phyloP scores from a whole-genome alignment of 2,888 invertebrate genomes.

The Caenorhabditis angaria region DNA sequence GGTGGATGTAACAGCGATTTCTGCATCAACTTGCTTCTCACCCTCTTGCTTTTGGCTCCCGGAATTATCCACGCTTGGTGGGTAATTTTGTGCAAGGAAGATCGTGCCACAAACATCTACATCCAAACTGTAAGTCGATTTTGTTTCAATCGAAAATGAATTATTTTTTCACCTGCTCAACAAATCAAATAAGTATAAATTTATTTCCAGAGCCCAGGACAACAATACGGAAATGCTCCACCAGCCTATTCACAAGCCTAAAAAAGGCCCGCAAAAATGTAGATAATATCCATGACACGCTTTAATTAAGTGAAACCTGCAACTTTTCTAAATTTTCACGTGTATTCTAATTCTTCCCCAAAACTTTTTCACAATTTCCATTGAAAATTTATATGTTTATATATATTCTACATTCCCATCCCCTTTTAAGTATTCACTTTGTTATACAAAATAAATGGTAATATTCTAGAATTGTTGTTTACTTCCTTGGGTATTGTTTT shows the following conservation, averaged over 20 bases:
- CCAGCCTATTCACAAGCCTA: conserved; percentile 22
- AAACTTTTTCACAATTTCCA: neutral
- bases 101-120: conserved; percentile 31
- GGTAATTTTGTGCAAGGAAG: conserved; percentile 37
- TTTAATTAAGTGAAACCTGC: conserved; percentile 1
- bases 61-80: conserved; percentile 47
- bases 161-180: neutral
- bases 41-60: conserved; percentile 24
- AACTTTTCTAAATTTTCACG: neutral
- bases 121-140: conserved; percentile 38
- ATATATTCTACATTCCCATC: conserved; percentile 14
- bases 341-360: neutral
- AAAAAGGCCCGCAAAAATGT: neutral
- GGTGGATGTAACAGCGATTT: conserved; percentile 38
- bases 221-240: conserved; percentile 34
- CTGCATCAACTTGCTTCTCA: conserved; percentile 36
- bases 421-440: neutral
- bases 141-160: conserved; percentile 8
- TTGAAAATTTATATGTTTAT: neutral
- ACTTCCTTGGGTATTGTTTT: conserved; percentile 25
- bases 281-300: neutral
- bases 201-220: conserved; percentile 24
- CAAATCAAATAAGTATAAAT: neutral
- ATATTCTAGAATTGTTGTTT: too few species aligned
- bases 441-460: neutral